Percentiles rank a stretch among this genome's conserved stretches.
phyloP scores from a whole-genome alignment of 2,113 vertebrate species.

The Gadus macrocephalus region DNA sequence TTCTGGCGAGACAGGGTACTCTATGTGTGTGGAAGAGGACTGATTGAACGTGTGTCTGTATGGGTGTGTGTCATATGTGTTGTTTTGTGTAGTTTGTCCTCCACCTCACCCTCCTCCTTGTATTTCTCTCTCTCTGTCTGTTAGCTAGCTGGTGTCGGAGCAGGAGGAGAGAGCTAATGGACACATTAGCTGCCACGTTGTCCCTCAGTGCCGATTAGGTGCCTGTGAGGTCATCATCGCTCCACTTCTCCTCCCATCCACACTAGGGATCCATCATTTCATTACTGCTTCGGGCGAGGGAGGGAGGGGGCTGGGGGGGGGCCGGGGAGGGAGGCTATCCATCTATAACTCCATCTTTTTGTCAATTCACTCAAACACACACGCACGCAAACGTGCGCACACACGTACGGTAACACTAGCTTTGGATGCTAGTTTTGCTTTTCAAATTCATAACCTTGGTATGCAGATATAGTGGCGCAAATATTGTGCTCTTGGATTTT shows the following conservation, averaged over 20 bases:
- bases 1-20: no score
- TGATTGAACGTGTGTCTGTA: no score
- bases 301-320: not conserved
- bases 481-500: not conserved
- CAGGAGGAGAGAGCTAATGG: constrained; percentile 55
- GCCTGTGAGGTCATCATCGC: constrained; percentile 70
- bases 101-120: constrained; percentile 8
- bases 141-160: constrained; percentile 23
- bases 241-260: constrained; percentile 60
- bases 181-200: constrained; percentile 58
- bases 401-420: no score
- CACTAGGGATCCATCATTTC: constrained; percentile 66
- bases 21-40: no score
- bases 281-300: constrained; percentile 37
- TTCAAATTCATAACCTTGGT: no score
- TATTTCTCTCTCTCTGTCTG: constrained; percentile 12
- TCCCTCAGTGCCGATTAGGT: constrained; percentile 61
- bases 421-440: no score
- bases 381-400: not conserved
- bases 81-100: no score
- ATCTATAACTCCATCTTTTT: constrained; percentile 13
- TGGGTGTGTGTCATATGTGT: not conserved
- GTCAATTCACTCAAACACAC: not conserved
- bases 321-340: constrained; percentile 1
- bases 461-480: not conserved